A percentile compares a stretch with the other conserved stretches of the same genome.
phyloP scores from a whole-genome alignment of 2,113 vertebrate species.

The Pelusios castaneus region DNA sequence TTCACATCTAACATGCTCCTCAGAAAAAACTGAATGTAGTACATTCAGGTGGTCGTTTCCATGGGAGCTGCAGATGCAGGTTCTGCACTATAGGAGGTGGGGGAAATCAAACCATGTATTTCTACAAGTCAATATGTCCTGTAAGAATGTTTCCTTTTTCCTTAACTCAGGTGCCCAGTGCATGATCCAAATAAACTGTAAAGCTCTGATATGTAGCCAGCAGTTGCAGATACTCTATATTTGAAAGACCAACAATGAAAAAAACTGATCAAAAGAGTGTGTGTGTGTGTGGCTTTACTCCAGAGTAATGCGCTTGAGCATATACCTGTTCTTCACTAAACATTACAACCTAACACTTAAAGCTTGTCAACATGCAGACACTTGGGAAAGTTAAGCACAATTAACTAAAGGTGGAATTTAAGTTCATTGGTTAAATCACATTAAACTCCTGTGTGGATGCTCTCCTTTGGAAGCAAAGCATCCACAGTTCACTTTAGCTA shows the following conservation, averaged over 20 bases:
- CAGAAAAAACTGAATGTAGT: background rate
- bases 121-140: background rate
- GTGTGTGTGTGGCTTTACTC: background rate
- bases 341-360: background rate
- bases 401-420: background rate
- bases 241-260: background rate
- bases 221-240: background rate
- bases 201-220: background rate
- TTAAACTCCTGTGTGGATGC: background rate
- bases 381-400: background rate
- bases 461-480: background rate
- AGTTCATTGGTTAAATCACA: background rate
- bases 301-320: background rate
- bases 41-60: background rate
- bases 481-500: background rate
- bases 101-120: background rate
- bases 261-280: background rate
- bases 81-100: background rate
- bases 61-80: background rate
- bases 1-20: background rate
- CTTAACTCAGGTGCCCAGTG: fast-evolving
- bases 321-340: background rate
- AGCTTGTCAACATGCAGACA: background rate
- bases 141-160: fast-evolving
- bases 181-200: background rate